Conservation (phyloP, 2,797 vertebrate genomes). For the Catostomus latipinnis region DNA sequence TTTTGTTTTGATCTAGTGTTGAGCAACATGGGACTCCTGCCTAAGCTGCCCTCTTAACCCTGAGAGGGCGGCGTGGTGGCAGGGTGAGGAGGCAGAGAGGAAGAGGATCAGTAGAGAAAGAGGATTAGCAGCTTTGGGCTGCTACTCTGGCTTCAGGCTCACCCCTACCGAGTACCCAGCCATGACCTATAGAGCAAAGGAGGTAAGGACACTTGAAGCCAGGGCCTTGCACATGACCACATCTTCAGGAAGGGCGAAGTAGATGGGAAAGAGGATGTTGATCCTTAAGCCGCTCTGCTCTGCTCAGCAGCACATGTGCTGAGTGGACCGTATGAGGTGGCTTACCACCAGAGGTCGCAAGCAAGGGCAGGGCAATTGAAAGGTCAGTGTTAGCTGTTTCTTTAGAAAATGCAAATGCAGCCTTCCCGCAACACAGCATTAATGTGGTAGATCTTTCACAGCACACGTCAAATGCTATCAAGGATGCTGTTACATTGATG, state of each 20-base stretch:
- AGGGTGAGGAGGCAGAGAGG: slow-evolving; percentile 44
- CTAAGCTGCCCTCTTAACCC: slow-evolving; percentile 42
- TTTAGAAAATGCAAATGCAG: slow-evolving; percentile 64
- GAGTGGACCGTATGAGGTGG: slow-evolving; percentile 76
- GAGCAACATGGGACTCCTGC: slow-evolving; percentile 46
- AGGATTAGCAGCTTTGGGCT: slow-evolving; percentile 72
- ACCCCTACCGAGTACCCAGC: slow-evolving; percentile 24
- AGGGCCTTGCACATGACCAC: slow-evolving; percentile 31
- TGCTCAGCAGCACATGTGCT: slow-evolving; percentile 79
- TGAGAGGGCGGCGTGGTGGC: slow-evolving; percentile 31
- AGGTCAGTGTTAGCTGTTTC: slow-evolving; percentile 72
- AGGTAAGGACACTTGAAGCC: slow-evolving; percentile 60
- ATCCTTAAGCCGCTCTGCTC: slow-evolving; percentile 76
- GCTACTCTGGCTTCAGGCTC: slow-evolving; percentile 59
- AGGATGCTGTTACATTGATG: slow-evolving; percentile 14
- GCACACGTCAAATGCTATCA: slow-evolving; percentile 37
- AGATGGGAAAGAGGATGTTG: slow-evolving; percentile 65
- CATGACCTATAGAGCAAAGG: not conserved
- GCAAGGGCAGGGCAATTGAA: slow-evolving; percentile 81
- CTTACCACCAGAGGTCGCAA: slow-evolving; percentile 80
- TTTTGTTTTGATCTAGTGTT: slow-evolving; percentile 46
- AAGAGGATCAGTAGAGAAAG: slow-evolving; percentile 65
- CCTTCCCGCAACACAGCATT: slow-evolving; percentile 8
- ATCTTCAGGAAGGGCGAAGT: slow-evolving; percentile 64
- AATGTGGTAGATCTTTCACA: slow-evolving; percentile 14